A percentile compares a stretch with the other conserved stretches of the same genome.
These are phyloP conservation scores for Panthera tigris DNA, from an alignment of 2,113 vertebrate genomes.

Conservation along the genomic window DNA sequence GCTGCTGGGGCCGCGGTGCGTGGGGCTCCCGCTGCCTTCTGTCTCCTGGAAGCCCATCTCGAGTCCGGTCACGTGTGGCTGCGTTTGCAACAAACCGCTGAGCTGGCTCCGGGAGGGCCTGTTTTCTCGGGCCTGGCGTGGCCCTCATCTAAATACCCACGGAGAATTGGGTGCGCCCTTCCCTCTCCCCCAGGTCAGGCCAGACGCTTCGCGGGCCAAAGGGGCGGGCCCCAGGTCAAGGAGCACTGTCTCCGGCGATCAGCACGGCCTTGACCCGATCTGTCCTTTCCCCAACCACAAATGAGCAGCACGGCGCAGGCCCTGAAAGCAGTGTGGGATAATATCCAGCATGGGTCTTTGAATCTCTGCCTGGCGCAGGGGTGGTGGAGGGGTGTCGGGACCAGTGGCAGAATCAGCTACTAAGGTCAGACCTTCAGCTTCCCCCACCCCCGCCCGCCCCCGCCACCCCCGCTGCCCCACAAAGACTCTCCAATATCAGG, in stretches of 20 bases:
- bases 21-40: not conserved
- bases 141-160: not conserved
- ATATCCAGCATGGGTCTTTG: not conserved
- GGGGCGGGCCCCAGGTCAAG: not conserved
- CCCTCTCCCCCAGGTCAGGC: not conserved
- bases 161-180: fast-evolving
- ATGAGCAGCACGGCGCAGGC: not conserved
- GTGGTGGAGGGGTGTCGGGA: fast-evolving
- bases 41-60: not conserved
- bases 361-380: not conserved
- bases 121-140: not conserved
- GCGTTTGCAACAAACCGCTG: conserved; percentile 51
- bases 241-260: fast-evolving
- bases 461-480: fast-evolving
- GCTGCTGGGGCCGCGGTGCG: fast-evolving
- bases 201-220: not conserved
- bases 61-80: conserved; percentile 64
- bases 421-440: too few relatives aligned
- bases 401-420: not conserved
- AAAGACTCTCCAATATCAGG: not conserved
- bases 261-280: not conserved
- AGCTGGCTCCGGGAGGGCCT: conserved; percentile 47
- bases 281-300: not conserved
- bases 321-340: not conserved
- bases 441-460: too few relatives aligned